These are phyloP conservation scores for Poecilia picta DNA, from an alignment of 2,797 vertebrate species.

Conservation along the genomic window DNA sequence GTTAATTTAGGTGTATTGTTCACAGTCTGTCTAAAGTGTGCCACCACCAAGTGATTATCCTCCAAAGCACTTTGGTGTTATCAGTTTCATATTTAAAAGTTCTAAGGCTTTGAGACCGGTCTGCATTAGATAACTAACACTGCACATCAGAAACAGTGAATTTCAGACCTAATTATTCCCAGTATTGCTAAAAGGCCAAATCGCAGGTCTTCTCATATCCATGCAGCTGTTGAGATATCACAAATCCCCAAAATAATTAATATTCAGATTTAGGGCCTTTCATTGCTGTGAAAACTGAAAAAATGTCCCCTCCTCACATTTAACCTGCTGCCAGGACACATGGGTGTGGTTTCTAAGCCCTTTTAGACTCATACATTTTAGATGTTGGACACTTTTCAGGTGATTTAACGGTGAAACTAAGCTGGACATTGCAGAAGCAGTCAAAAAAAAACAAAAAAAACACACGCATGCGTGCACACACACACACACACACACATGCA, in stretches of 20 bases:
- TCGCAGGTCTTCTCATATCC: slow-evolving; percentile 50
- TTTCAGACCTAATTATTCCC: slow-evolving; percentile 64
- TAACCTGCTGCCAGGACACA: slow-evolving; percentile 32
- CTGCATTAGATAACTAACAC: slow-evolving; percentile 43
- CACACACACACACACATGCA: slow-evolving; percentile 9
- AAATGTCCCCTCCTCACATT: slow-evolving; percentile 48
- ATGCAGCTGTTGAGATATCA: slow-evolving; percentile 55
- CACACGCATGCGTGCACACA: not conserved
- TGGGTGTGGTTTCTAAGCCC: slow-evolving; percentile 38
- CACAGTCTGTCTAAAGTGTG: slow-evolving; percentile 12
- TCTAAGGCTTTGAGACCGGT: slow-evolving; percentile 44
- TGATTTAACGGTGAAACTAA: slow-evolving; percentile 51
- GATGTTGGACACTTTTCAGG: slow-evolving; percentile 51
- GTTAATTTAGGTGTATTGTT: not conserved
- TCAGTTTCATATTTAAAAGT: slow-evolving; percentile 52
- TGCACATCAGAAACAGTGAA: slow-evolving; percentile 47
- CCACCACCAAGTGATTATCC: slow-evolving; percentile 26
- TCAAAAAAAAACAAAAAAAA: not conserved
- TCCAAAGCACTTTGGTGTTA: slow-evolving; percentile 57
- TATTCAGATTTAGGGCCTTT: slow-evolving; percentile 59
- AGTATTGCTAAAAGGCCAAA: slow-evolving; percentile 57
- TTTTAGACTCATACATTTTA: slow-evolving; percentile 45
- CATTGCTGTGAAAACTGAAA: slow-evolving; percentile 52
- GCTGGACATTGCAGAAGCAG: slow-evolving; percentile 34
- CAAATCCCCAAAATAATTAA: slow-evolving; percentile 64